Evolutionary conservation across 2,113 vertebrate genomes (phyloP), one percentile per base, ranked within the genome.

Genomic region (Candoia aspera): DNA sequence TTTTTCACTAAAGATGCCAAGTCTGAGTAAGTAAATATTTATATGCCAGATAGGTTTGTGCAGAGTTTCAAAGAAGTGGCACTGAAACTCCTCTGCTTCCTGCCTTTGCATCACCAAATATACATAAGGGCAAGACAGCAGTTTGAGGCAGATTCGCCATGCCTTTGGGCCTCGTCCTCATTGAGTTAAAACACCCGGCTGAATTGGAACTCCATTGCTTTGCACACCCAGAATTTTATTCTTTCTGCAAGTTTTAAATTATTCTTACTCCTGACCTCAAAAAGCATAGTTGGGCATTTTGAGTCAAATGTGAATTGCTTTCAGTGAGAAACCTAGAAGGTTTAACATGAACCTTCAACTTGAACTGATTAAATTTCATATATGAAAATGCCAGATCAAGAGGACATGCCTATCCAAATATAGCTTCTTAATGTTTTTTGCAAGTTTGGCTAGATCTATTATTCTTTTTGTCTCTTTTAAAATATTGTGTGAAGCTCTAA

Each of bases 1-100:
- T 97, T 97, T 94, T 98, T 98, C 86, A 98, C 97, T 9, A 98
- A 97, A 93, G 98, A 98, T 91, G 93, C 96, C 93, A 98, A 97
- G 93, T 97, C 97, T 89, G 95, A 33, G 98, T 98, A 97, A 98
- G 98, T 86, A 93, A 42, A 60, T 0, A 0, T 4, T 94, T 94
- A 19, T 55, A 79, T 79, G 8, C 10, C 33, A 79, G 21, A 79
- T 88, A 29, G 4, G 33, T 64, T 29, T 6, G 49, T 54, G 84
- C 29, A 62, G 42, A 37, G 29, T 6, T 88, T 92, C n/a, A n/a
- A 8, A 92, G 24, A 53, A 13, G 3, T 58, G 26, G 64, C 29
- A 68, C 64, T 68, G 64, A 68, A 73, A 33, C n/a, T 73, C 33
- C 13, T 73, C 64, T 73, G 49, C 49, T 49, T 49, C 49, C 49